phyloP scores from a whole-genome alignment of 2,797 vertebrate genomes.

The Corythornis leucogaster region DNA sequence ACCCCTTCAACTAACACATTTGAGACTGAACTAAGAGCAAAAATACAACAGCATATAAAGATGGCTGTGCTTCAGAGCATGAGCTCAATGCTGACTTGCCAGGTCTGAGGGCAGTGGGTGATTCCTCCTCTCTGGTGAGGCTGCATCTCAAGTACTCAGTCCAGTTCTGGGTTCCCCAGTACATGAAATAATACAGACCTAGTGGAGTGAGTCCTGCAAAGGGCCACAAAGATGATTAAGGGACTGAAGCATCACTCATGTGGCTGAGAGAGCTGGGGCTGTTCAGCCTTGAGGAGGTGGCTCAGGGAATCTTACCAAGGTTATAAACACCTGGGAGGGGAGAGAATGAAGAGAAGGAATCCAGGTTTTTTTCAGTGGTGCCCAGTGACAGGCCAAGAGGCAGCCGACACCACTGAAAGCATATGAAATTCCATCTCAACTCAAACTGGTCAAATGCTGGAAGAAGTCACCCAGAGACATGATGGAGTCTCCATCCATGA shows the following conservation, averaged over 20 bases:
- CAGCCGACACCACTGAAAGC: neutral
- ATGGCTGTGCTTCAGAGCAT: neutral
- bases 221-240: neutral
- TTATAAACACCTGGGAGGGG: neutral
- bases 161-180: neutral
- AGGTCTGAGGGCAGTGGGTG: neutral
- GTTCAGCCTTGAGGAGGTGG: neutral
- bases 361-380: neutral
- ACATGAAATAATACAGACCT: neutral
- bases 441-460: neutral
- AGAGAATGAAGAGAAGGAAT: neutral
- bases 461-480: neutral
- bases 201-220: neutral
- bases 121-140: neutral
- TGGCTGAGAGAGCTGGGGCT: neutral
- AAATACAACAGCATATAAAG: neutral
- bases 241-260: neutral
- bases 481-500: neutral
- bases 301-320: neutral
- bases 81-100: neutral
- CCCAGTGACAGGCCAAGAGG: neutral
- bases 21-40: neutral
- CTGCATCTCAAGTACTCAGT: neutral
- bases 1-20: neutral
- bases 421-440: neutral